A percentile compares a stretch with the other conserved stretches of the same genome.
Evolutionary conservation across 2,888 invertebrate genomes (phyloP).

Genomic region (Drosophila longiperda): DNA sequence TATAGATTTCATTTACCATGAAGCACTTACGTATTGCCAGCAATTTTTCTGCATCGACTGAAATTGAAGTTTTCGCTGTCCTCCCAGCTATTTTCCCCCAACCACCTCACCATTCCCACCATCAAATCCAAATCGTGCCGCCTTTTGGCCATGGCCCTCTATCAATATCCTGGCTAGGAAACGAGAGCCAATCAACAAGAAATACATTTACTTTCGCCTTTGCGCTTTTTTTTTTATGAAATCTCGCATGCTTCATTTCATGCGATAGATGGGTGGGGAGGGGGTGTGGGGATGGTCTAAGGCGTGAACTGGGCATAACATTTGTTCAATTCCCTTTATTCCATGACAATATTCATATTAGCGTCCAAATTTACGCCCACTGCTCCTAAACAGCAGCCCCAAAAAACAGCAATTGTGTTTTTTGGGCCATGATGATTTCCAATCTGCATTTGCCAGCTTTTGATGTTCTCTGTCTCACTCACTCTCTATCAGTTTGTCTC

Average conservation of each 20-base stretch:
- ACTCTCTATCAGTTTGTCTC: background rate
- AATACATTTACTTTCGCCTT: constrained; percentile 68
- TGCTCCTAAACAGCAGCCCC: background rate
- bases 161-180: constrained; percentile 66
- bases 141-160: background rate
- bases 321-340: constrained; percentile 72
- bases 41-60: constrained; percentile 79
- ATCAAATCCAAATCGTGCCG: background rate
- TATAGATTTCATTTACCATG: constrained; percentile 75
- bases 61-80: constrained; percentile 67
- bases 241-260: constrained; percentile 73
- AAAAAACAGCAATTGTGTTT: constrained; percentile 42
- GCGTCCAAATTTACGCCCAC: constrained; percentile 69
- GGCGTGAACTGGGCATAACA: constrained; percentile 42
- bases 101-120: background rate
- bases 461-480: constrained; percentile 32
- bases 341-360: constrained; percentile 79
- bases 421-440: constrained; percentile 65
- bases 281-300: background rate
- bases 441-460: constrained; percentile 58
- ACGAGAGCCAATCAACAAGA: constrained; percentile 72
- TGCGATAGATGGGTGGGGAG: background rate
- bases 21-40: constrained; percentile 76
- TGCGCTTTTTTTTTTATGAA: constrained; percentile 72
- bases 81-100: background rate